These are phyloP conservation scores for Eilema griseolum DNA, from an alignment of 2,888 invertebrate genomes.

Conservation along the genomic window DNA sequence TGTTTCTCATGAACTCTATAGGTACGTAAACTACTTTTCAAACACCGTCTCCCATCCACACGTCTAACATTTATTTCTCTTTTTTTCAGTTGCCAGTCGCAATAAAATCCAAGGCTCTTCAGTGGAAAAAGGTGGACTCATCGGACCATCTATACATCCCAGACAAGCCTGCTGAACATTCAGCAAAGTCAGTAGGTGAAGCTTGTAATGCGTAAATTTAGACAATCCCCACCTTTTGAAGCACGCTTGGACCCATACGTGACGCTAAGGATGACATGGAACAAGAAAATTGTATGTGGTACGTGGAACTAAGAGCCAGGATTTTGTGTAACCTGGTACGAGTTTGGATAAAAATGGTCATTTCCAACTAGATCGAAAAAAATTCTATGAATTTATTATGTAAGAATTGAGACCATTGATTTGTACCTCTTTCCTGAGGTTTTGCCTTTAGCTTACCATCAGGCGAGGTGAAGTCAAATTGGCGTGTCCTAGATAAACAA, in stretches of 20 bases:
- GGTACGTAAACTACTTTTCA: too few relatives aligned
- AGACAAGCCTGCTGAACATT: slow-evolving; percentile 47
- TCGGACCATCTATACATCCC: slow-evolving; percentile 81
- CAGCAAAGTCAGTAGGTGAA: slow-evolving; percentile 23
- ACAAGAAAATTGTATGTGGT: slow-evolving; percentile 8
- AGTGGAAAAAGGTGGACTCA: slow-evolving; percentile 79
- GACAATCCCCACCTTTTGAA: slow-evolving; percentile 20
- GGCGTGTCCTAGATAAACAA: too few relatives aligned
- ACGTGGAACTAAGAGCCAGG: neutral
- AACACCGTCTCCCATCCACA: too few relatives aligned
- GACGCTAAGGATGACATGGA: slow-evolving; percentile 11
- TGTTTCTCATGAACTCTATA: too few relatives aligned
- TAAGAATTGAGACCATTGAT: neutral
- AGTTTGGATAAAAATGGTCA: neutral
- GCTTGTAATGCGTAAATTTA: slow-evolving; percentile 58
- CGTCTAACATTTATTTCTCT: neutral
- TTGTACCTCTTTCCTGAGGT: too few relatives aligned
- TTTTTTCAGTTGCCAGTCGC: slow-evolving; percentile 78
- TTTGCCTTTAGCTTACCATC: too few relatives aligned
- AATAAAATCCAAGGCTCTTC: slow-evolving; percentile 77
- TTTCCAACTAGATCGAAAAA: neutral
- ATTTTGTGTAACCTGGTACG: neutral
- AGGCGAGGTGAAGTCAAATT: too few relatives aligned
- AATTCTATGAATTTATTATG: neutral
- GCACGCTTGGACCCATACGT: slow-evolving; percentile 44